Conservation (phyloP, 1,140 invertebrate genomes). For the Macrosteles quadrilineatus region DNA sequence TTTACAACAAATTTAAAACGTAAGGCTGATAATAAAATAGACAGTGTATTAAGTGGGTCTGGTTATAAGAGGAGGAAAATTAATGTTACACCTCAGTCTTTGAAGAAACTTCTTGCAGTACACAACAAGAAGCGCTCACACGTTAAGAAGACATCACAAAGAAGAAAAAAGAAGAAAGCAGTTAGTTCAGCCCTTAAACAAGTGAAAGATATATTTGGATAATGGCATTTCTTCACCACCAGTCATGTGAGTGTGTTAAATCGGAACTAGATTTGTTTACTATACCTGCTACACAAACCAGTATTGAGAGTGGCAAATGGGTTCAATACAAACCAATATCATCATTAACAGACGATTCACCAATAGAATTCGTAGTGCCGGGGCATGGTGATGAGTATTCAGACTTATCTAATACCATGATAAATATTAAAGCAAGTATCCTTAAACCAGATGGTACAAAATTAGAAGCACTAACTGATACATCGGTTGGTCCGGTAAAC, state of each 20-base stretch:
- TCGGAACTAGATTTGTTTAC: conserved; percentile 17
- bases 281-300: conserved; percentile 47
- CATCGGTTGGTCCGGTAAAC: too few species aligned
- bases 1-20: conserved; percentile 4
- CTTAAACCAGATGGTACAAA: too few species aligned
- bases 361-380: conserved; percentile 50
- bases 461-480: conserved; percentile 50
- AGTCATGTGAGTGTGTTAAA: conserved; percentile 20
- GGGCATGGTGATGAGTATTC: conserved; percentile 48
- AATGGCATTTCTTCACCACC: conserved; percentile 10
- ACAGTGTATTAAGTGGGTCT: background rate
- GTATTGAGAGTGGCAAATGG: too few species aligned
- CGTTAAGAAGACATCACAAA: background rate
- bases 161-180: background rate
- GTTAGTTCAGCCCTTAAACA: background rate
- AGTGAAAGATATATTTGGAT: conserved; percentile 8
- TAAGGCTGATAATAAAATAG: conserved; percentile 6
- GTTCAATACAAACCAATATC: too few species aligned
- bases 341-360: conserved; percentile 46
- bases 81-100: background rate
- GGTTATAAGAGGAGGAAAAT: conserved; percentile 12
- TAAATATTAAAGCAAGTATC: conserved; percentile 46
- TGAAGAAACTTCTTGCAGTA: background rate
- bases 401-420: conserved; percentile 48
- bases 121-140: conserved; percentile 46